Evolutionary conservation across 2,797 vertebrate species (phyloP), one percentile per base, ranked within the genome.

Genomic region (Phylloscopus collybita): DNA sequence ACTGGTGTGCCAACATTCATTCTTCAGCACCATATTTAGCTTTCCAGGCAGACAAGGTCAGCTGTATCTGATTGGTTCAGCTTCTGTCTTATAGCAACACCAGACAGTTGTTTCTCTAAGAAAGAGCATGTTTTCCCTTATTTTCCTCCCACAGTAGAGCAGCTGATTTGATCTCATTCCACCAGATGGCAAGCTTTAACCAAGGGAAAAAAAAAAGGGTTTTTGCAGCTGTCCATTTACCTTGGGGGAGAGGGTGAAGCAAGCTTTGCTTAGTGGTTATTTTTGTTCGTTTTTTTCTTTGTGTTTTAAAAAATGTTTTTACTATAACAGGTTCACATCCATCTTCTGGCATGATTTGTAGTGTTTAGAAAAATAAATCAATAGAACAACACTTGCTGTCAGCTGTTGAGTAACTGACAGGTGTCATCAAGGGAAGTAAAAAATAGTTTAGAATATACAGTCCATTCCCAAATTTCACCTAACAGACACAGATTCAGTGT

Each of bases 101-200:
- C 87, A 91, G 90, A 86, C 0, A 2, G 36, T 36, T 90, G 54
- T 71, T 92, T 65, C 69, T 44, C 18, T 61, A 50, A 88, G 93
- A 88, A 93, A 91, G 25, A 64, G 29, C 45, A 6, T 69, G 32
- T 90, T 95, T 73, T 14, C 47, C 32, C 21, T 27, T 13, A 16
- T 83, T 92, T 92, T 59, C 11, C 38, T 74, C 17, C 17, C 10
- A 13, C 25, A 84, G 47, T 13, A n/a, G 56, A 91, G 50, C 36
- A 73, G 87, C 45, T 73, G 72, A 62, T 80, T 42, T 81, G 40
- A 9, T 86, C 23, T 82, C 23, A 74, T 23, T 95, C 97, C 97
- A 96, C 94, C 95, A 97, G 97, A 95, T 98, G 97, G 97, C 97
- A 97, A 95, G 70, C 96, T 97, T 92, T 92, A 92, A 90, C 91